Evolutionary conservation across 1,140 invertebrate species (phyloP).

Genomic region (Monomorium pharaonis): DNA sequence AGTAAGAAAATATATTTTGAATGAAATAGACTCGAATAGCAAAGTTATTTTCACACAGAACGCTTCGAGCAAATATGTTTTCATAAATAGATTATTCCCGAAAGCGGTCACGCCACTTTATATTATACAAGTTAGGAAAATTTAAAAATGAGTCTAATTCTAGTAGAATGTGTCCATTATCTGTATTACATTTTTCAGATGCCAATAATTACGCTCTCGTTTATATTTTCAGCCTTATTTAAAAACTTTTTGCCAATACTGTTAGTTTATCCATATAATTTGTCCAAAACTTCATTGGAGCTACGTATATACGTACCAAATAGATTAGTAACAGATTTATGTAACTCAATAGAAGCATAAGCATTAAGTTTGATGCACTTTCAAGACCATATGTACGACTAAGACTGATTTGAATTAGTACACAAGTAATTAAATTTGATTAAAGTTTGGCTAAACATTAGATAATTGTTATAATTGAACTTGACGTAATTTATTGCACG

Average conservation of each 20-base stretch:
- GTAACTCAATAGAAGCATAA: background rate
- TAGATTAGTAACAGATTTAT: background rate
- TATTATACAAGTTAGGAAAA: background rate
- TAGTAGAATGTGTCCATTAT: background rate
- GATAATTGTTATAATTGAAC: conserved; percentile 20
- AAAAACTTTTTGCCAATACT: background rate
- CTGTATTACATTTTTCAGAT: background rate
- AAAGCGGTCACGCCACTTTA: background rate
- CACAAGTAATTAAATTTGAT: background rate
- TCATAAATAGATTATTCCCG: background rate
- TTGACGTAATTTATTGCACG: background rate
- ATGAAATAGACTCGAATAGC: too few relatives aligned
- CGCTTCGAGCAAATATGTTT: background rate
- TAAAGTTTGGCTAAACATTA: background rate
- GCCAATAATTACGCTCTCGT: background rate
- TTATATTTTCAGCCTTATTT: background rate
- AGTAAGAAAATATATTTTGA: too few relatives aligned
- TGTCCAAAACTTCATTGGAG: background rate
- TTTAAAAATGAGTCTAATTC: background rate
- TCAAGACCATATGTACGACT: background rate
- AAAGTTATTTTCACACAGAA: background rate
- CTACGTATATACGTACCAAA: background rate
- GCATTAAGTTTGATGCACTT: background rate
- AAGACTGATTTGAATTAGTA: background rate
- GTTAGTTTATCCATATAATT: background rate